Base-by-base conservation (phyloP, 1,140 invertebrate genomes). In the Microplitis mediator region DNA sequence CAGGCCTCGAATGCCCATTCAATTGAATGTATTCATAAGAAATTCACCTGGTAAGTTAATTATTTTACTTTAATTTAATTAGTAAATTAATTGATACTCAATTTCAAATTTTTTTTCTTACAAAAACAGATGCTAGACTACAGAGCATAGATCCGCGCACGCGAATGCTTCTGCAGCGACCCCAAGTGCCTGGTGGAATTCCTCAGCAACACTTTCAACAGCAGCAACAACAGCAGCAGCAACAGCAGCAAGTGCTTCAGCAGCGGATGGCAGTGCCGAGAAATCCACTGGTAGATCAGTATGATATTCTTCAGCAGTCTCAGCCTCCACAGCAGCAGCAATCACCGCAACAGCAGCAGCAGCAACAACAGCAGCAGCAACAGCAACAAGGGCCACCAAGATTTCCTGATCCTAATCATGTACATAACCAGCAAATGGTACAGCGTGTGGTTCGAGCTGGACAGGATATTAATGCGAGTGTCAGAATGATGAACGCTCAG, bases 81-180 rank as follows among this genome's bases (percentile, higher is more conserved):
- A 54, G 32, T 16, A 3, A 56, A 9, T 34, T 54, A 8, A 36
- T 56, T 74, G 56, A 23, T 50, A 58, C 61, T 70, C 2, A 36
- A 64, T 61, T 8, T 31, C 9, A 34, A n/a, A 32, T 56, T 63
- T 16, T 52, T 67, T 71, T 11, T 32, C n/a, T 63, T 52, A 72
- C 74, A 50, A 86, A 80, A 69, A 78, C 85, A 14, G 85, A 86
- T 65, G 76, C 81, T 2, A 79, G 84, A 71, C 71, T 88, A 39
- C 88, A 89, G 65, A 84, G 83, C 66, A 78, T 89, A 3, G 88
- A 90, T 78, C 85, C 85, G 16, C 82, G 89, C 51, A 85, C 85
- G 36, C 83, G 88, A 76, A 83, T 89, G 76, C 74, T 89, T 39
- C 71, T 89, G 3, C 88, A 89, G 75, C 79, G 83, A 74, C 80